Base-by-base conservation (phyloP, 2,888 invertebrate genomes). In the Erebia aethiops region DNA sequence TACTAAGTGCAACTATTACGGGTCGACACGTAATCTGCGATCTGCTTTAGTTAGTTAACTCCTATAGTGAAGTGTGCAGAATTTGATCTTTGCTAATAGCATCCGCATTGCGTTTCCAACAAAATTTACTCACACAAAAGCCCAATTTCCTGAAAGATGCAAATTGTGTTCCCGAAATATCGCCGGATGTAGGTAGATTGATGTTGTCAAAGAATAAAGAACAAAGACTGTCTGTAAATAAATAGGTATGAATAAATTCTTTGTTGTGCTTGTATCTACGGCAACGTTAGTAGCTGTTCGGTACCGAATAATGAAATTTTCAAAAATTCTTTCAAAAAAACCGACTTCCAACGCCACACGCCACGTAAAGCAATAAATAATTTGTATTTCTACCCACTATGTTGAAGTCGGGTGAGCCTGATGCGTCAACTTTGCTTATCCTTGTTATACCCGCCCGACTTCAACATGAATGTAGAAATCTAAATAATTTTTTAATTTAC, bases 51-150 rank as follows among this genome's bases (percentile, higher is more conserved):
- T 51, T 51, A 13, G n/a, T n/a, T n/a, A n/a, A 7, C 51, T 51
- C n/a, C 18, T 54, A 18, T 16, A 60, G 41, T 70, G 14, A 67
- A 67, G 63, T 64, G 60, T 54, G 67, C 63, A 58, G 54, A 67
- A 68, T 68, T 70, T 58, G 60, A 52, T 64, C 16, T 52, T 52
- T n/a, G 51, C 51, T 63, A 35, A 58, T 35, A 14, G 35, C 35
- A 63, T 63, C 51, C 49, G 63, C 52, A 65, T 52, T 56, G 65
- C 65, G 54, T 65, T 52, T n/a, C 41, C 21, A 46, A 61, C 64
- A 64, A 52, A 58, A 73, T 54, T 67, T 70, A 67, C 63, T 62
- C 51, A 16, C 62, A 66, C 69, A 69, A 66, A 61, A 64, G 60
- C 35, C 49, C 21, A 71, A 69, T 71, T 61, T 60, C 14, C 64